Base-by-base conservation (phyloP, 2,888 invertebrate genomes). In the Eristalis tenax region DNA sequence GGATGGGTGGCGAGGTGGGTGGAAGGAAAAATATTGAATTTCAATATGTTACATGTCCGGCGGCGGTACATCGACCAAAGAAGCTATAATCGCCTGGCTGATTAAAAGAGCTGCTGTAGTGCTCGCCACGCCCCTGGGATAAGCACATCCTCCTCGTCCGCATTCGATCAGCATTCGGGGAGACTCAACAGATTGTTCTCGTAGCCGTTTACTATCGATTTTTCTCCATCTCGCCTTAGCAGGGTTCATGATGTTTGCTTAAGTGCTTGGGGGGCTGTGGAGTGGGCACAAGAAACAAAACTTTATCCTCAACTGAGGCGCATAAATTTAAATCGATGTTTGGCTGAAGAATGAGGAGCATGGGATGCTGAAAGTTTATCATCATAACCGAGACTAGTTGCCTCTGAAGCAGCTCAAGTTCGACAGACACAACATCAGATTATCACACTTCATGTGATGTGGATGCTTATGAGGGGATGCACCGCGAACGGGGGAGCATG, bases 41-140 rank as follows among this genome's bases (percentile, higher is more conserved):
- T 82, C 81, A 82, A 82, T 82, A 82, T 82, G 81, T 82, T 82
- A 82, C 76, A 82, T 82, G 81, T 64, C 81, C 76, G 65, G 65
- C 81, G 65, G 70, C 70, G 28, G 64, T 70, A 50, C 75, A 26
- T 28, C 26, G 57, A 18, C 76, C 81, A 76, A 82, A 75, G 65
- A 70, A 40, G 70, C 64, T 76, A 82, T 82, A 82, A 82, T 82
- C 81, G 81, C 75, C 70, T 76, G 65, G 70, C 65, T 82, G 81
- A 82, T 82, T 82, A 76, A 82, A 57, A 70, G 75, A 75, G 75
- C 69, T 56, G 74, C 50, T 68, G 4, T 32, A 43, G 57, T 70
- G 32, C 56, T 64, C 59, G 35, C 70, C 70, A 75, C 75, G 75
- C 81, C 81, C 81, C 64, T 43, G 65, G 65, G 59, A 75, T 82